phyloP scores from a whole-genome alignment of 2,113 vertebrate species.

The Murina feae region DNA sequence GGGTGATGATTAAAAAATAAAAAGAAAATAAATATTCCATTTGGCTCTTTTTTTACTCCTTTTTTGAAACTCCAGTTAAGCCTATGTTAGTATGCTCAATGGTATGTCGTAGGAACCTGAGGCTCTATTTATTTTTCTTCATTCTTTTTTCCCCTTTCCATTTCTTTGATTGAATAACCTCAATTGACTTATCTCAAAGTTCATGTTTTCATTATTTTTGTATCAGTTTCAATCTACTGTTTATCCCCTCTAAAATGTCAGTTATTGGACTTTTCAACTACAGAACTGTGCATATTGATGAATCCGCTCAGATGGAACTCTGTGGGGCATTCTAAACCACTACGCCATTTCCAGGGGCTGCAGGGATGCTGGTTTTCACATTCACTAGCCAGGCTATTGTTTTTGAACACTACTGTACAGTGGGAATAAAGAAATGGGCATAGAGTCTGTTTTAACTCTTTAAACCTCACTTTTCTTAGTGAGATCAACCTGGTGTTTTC shows the following conservation, averaged over 20 bases:
- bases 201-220: background rate
- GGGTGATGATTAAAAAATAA: no score
- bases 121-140: background rate
- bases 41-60: background rate
- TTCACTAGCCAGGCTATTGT: background rate
- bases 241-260: background rate
- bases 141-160: background rate
- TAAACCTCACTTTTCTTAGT: background rate
- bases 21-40: background rate
- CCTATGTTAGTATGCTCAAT: background rate
- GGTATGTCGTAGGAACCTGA: background rate
- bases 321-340: background rate
- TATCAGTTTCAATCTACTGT: background rate
- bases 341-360: rapidly evolving
- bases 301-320: background rate
- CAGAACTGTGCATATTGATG: background rate
- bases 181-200: background rate
- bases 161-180: background rate
- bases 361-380: background rate
- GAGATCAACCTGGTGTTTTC: background rate
- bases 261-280: background rate
- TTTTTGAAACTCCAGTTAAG: background rate
- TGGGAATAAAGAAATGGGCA: background rate
- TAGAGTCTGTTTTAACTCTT: background rate
- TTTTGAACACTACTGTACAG: background rate